A percentile compares a stretch with the other conserved stretches of the same genome.
Evolutionary conservation across 92 coral and sea anemone genomes (phyloP).

Genomic region (Bergia puertoricense): DNA sequence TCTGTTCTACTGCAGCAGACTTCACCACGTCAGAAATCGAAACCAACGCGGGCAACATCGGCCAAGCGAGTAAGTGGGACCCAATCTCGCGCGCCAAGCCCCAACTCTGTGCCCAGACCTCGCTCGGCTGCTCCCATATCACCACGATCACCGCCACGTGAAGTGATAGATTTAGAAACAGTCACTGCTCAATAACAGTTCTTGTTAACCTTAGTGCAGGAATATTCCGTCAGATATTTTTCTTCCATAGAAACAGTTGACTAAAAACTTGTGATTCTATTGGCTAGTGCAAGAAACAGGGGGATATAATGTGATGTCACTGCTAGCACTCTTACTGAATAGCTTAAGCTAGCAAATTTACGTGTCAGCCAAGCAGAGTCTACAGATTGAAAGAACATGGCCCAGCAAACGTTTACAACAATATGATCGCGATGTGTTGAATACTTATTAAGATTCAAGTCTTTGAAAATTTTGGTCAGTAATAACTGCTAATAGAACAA

Average conservation of each 20-base stretch:
- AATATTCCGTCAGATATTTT: background rate
- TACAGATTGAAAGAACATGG: no score
- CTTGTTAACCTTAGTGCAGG: background rate
- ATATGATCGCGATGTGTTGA: no score
- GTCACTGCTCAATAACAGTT: constrained; percentile 50
- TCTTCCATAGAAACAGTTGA: background rate
- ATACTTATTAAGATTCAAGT: no score
- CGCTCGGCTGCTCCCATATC: constrained; percentile 85
- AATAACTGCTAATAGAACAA: no score
- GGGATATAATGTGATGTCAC: background rate
- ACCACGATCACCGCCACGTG: constrained; percentile 66
- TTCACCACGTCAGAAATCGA: constrained; percentile 61
- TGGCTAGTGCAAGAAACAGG: background rate
- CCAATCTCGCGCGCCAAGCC: constrained; percentile 77
- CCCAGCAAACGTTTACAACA: no score
- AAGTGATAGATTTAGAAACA: constrained; percentile 66
- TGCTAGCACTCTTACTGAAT: background rate
- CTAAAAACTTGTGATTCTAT: background rate
- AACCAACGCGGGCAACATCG: constrained; percentile 67
- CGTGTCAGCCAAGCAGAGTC: background rate
- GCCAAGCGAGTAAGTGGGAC: constrained; percentile 70
- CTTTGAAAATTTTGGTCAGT: background rate
- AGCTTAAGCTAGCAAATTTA: no score
- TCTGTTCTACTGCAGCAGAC: background rate
- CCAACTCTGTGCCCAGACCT: constrained; percentile 68